Evolutionary conservation across 37 sponge, comb jelly and placozoan genomes (phyloP).

Genomic region (Bolinopsis microptera): DNA sequence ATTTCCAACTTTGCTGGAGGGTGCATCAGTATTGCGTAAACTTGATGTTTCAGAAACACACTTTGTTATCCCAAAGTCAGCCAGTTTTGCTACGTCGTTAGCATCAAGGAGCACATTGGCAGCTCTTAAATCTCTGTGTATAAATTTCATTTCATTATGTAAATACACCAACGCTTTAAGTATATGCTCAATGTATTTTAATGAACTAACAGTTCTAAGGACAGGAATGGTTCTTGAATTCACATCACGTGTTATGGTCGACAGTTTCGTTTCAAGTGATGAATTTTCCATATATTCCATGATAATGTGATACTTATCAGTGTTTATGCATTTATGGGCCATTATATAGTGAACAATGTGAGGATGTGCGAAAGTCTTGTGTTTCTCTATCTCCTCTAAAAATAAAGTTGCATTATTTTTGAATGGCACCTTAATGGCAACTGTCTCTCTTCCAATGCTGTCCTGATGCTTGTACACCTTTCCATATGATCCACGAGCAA

Average conservation of each 20-base stretch:
- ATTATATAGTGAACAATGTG: not conserved
- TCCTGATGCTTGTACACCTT: not conserved
- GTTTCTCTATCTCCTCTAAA: not conserved
- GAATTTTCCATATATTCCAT: not conserved
- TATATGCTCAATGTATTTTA: not conserved
- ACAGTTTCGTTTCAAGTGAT: not conserved
- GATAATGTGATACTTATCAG: not conserved
- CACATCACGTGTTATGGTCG: not conserved
- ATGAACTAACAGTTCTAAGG: not conserved
- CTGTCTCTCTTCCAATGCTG: not conserved
- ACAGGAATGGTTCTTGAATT: not conserved
- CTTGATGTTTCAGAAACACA: not conserved
- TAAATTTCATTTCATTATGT: not conserved
- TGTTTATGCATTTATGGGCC: not conserved
- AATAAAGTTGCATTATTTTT: not conserved
- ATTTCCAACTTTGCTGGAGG: not conserved
- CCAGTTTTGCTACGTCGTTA: not conserved
- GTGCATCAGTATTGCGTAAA: not conserved
- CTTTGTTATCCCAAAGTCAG: not conserved
- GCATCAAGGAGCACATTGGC: not conserved
- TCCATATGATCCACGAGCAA: not conserved
- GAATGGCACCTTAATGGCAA: not conserved
- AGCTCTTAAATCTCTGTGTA: not conserved
- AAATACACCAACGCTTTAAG: not conserved
- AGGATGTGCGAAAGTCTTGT: not conserved